These are phyloP conservation scores for Petroica traversi DNA, from an alignment of 2,113 vertebrate genomes.

Conservation along the genomic window DNA sequence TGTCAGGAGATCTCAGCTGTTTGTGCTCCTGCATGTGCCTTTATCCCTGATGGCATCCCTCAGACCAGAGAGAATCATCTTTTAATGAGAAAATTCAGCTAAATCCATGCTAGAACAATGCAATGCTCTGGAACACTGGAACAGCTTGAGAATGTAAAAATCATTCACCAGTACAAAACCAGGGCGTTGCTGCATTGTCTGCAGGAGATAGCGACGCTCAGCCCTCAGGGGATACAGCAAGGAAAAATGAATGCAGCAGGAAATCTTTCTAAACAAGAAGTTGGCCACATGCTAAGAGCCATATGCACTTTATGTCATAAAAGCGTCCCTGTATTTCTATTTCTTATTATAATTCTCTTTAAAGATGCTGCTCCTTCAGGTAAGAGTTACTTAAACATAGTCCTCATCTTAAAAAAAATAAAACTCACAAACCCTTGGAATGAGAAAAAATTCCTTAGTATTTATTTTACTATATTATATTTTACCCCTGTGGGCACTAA, in stretches of 20 bases:
- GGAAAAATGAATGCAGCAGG: not conserved
- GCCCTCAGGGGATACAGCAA: not conserved
- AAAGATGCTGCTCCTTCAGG: not conserved
- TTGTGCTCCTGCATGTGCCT: not conserved
- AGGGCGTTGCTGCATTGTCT: slow-evolving; percentile 44
- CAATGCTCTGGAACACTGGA: not conserved
- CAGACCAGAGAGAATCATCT: not conserved
- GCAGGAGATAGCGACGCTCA: not conserved
- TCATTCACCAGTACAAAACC: not conserved
- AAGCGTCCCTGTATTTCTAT: not conserved
- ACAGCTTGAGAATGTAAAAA: slow-evolving; percentile 9
- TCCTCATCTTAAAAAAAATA: not conserved
- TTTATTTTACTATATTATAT: not conserved
- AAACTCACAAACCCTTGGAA: not conserved
- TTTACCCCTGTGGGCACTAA: not conserved
- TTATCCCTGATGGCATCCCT: not conserved
- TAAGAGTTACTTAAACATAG: not conserved
- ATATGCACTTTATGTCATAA: not conserved
- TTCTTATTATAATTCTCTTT: not conserved
- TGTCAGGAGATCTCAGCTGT: not conserved
- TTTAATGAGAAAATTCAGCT: not conserved
- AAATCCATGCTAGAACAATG: not conserved
- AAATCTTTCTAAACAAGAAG: slow-evolving; percentile 1
- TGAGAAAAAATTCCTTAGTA: not conserved
- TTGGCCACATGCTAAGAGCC: not conserved